These are phyloP conservation scores for Patella pellucida DNA, from an alignment of 2,888 invertebrate species.

Conservation along the genomic window DNA sequence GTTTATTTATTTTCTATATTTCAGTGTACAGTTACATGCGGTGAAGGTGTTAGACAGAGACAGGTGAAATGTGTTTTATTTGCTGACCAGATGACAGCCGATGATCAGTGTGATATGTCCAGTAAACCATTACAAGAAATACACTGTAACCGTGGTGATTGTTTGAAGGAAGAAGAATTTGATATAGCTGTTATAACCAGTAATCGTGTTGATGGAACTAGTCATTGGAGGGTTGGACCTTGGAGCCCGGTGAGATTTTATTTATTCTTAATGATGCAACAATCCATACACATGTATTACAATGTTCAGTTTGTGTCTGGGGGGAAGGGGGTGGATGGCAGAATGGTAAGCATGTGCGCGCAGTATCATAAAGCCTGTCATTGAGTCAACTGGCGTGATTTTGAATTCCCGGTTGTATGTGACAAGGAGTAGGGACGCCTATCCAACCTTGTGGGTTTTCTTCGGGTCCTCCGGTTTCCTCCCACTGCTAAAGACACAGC, in stretches of 20 bases:
- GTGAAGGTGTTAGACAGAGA: slow-evolving; percentile 76
- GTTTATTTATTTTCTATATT: slow-evolving; percentile 16
- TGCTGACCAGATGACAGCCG: slow-evolving; percentile 40
- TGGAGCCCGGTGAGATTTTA: slow-evolving; percentile 72
- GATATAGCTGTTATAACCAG: slow-evolving; percentile 54
- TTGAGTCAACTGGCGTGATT: too few species aligned
- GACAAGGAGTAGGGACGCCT: too few species aligned
- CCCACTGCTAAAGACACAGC: too few species aligned
- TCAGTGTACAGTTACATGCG: slow-evolving; percentile 79
- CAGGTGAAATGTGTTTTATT: slow-evolving; percentile 76
- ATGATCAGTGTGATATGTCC: slow-evolving; percentile 41
- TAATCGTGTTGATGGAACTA: slow-evolving; percentile 57
- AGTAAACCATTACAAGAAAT: slow-evolving; percentile 50
- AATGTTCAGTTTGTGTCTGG: too few species aligned
- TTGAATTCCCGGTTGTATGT: too few species aligned
- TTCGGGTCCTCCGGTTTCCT: too few species aligned
- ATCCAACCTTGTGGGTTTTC: too few species aligned
- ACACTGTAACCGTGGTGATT: slow-evolving; percentile 50
- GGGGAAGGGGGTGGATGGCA: too few species aligned
- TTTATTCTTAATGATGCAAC: too few species aligned
- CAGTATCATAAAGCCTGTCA: too few species aligned
- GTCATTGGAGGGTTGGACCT: slow-evolving; percentile 71
- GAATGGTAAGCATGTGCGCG: too few species aligned
- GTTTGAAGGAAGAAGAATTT: slow-evolving; percentile 36
- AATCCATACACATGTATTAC: too few species aligned